Conservation (phyloP, 2,888 invertebrate species). For the Scaptomyza parva region DNA sequence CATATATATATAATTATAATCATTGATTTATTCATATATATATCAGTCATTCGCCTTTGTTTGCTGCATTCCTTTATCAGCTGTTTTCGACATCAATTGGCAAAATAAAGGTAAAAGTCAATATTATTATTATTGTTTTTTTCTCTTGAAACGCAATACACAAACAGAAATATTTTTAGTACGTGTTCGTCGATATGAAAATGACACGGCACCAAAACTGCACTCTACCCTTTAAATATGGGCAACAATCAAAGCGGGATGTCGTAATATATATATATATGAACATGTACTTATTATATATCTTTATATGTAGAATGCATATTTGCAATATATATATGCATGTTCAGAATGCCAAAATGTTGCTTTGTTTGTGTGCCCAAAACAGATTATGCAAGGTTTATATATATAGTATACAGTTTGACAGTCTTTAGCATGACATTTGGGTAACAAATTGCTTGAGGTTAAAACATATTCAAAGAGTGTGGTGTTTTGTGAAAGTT, state of each 20-base stretch:
- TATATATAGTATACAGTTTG: not conserved
- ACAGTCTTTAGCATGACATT: slow-evolving; percentile 7
- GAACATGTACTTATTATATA: not conserved
- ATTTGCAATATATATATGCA: slow-evolving; percentile 39
- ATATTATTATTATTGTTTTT: slow-evolving; percentile 2
- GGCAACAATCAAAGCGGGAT: slow-evolving; percentile 26
- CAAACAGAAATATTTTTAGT: slow-evolving; percentile 7
- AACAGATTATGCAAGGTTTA: slow-evolving; percentile 7
- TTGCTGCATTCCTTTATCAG: slow-evolving; percentile 53
- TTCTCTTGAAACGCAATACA: slow-evolving; percentile 29
- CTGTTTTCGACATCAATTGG: slow-evolving; percentile 30
- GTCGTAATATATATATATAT: slow-evolving; percentile 18
- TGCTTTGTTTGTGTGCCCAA: slow-evolving; percentile 3
- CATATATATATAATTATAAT: not conserved
- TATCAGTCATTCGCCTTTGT: slow-evolving; percentile 60
- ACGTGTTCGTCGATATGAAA: slow-evolving; percentile 54
- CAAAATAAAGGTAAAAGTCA: slow-evolving; percentile 55
- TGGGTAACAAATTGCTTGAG: not conserved
- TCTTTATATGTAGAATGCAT: slow-evolving; percentile 33
- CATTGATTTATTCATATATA: slow-evolving; percentile 5
- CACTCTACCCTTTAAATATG: slow-evolving; percentile 40
- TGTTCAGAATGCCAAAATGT: slow-evolving; percentile 28
- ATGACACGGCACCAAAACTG: slow-evolving; percentile 43
- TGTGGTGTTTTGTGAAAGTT: not conserved
- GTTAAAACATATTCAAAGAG: not conserved